Conservation (phyloP, 2,113 vertebrate genomes). For the Platysteira castanea region DNA sequence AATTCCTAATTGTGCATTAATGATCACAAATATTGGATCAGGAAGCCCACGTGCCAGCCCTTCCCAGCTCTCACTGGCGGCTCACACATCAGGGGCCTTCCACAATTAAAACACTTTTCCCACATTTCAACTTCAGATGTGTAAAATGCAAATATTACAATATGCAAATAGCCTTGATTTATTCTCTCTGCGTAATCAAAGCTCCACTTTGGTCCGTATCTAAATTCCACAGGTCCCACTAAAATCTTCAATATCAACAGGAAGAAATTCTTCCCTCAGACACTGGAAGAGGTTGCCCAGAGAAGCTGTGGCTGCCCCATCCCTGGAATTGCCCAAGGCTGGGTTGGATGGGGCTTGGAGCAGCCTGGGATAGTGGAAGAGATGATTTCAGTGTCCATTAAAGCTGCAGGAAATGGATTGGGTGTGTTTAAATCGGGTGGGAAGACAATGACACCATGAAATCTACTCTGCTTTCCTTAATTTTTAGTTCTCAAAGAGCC, state of each 20-base stretch:
- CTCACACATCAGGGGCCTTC: neutral
- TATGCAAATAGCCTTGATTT: neutral
- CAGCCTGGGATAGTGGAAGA: neutral
- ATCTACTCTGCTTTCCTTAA: neutral
- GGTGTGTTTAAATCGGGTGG: neutral
- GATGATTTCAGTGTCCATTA: fast-evolving
- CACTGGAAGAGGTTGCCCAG: neutral
- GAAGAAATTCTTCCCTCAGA: neutral
- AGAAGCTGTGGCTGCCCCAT: neutral
- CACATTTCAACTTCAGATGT: neutral
- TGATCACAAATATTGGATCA: neutral
- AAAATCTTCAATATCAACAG: neutral
- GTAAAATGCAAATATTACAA: neutral
- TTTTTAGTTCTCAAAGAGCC: neutral
- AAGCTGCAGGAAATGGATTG: fast-evolving
- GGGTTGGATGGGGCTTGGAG: neutral
- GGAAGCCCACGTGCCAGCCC: neutral
- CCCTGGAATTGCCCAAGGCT: neutral
- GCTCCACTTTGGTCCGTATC: neutral
- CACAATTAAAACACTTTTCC: neutral
- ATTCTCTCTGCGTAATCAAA: neutral
- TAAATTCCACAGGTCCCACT: neutral
- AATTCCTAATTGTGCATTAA: neutral
- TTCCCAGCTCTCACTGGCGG: neutral
- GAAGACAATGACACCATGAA: neutral